Percentiles rank a stretch among this genome's conserved stretches.
Evolutionary conservation across 2,113 vertebrate species (phyloP).

Genomic region (Callipepla californica): DNA sequence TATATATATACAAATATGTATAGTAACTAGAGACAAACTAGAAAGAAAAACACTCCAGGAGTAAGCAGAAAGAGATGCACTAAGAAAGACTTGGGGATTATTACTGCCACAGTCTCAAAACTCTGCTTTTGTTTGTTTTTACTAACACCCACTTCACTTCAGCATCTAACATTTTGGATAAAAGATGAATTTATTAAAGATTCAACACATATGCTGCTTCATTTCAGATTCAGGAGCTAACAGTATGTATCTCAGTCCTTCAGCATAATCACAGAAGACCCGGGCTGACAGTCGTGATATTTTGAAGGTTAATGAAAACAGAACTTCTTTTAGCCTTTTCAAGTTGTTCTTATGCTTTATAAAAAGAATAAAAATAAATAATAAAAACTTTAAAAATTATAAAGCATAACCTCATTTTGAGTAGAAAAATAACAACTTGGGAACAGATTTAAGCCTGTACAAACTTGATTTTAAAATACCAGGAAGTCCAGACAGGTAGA

Average conservation of each 20-base stretch:
- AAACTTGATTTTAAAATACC: background rate
- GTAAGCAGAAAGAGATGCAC: background rate
- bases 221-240: conserved; percentile 62
- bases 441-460: background rate
- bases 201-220: conserved; percentile 63
- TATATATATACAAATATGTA: too few species aligned
- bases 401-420: background rate
- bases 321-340: conserved; percentile 60
- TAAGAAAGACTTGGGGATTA: background rate
- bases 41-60: background rate
- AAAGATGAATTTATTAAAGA: conserved; percentile 60
- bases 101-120: conserved; percentile 30
- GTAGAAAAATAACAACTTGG: background rate
- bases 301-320: conserved; percentile 70
- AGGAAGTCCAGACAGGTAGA: background rate
- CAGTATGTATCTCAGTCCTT: conserved; percentile 53
- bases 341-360: conserved; percentile 44
- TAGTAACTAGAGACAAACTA: background rate
- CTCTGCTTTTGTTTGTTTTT: conserved; percentile 47
- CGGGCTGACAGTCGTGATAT: conserved; percentile 60
- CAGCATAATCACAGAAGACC: conserved; percentile 31
- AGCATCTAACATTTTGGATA: conserved; percentile 52
- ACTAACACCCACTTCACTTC: conserved; percentile 59
- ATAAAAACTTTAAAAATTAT: too few species aligned
- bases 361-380: background rate